Conservation (phyloP, 2,113 vertebrate genomes). For the Polypterus bichir region DNA sequence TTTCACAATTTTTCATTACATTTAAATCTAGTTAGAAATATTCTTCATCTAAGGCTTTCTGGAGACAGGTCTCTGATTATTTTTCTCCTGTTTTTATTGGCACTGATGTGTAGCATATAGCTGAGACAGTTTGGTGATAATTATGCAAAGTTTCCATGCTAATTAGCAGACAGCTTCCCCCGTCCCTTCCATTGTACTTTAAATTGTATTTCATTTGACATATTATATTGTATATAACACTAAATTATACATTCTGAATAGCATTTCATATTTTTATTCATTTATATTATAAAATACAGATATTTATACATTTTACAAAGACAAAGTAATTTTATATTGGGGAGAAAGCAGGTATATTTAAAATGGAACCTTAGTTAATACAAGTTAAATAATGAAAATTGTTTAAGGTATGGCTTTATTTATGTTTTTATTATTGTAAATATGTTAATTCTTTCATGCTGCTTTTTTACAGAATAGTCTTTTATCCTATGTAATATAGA, state of each 20-base stretch:
- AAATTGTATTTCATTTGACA: conserved; percentile 66
- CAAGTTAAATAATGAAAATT: too few relatives aligned
- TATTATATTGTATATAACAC: conserved; percentile 65
- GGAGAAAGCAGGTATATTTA: too few relatives aligned
- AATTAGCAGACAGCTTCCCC: conserved; percentile 59
- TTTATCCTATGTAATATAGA: not conserved
- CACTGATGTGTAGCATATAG: conserved; percentile 34
- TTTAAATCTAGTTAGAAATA: not conserved
- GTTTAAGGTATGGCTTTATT: conserved; percentile 4
- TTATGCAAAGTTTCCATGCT: conserved; percentile 60
- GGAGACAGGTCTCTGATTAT: not conserved
- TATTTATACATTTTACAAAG: conserved; percentile 17
- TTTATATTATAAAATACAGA: conserved; percentile 40
- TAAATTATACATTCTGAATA: conserved; percentile 68
- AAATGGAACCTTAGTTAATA: too few relatives aligned
- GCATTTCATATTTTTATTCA: conserved; percentile 52
- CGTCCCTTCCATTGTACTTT: conserved; percentile 61
- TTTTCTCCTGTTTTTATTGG: conserved; percentile 42
- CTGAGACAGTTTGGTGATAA: conserved; percentile 52
- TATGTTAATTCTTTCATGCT: not conserved
- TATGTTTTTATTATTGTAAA: conserved; percentile 18
- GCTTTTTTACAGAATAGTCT: not conserved
- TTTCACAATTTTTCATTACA: too few relatives aligned
- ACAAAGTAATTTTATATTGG: conserved; percentile 13
- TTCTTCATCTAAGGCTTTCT: not conserved